These are phyloP conservation scores for Trachelipus rathkii DNA, from an alignment of 1,140 invertebrate species.

Conservation along the genomic window DNA sequence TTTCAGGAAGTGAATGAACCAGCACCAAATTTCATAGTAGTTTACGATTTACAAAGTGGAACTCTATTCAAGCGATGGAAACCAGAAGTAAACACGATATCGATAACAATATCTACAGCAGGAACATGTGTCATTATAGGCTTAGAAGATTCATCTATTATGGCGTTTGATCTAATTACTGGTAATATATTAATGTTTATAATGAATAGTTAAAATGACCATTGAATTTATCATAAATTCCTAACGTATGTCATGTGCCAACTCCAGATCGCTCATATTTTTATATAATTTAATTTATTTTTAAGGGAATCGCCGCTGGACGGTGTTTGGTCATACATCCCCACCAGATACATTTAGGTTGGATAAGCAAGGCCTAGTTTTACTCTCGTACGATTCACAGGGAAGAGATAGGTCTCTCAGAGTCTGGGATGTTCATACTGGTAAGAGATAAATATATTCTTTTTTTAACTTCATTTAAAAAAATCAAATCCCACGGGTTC, in stretches of 20 bases:
- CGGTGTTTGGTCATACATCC: conserved; percentile 67
- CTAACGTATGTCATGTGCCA: neutral
- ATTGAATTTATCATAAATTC: too few relatives aligned
- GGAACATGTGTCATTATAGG: conserved; percentile 76
- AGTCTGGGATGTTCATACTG: conserved; percentile 71
- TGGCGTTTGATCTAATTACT: conserved; percentile 84
- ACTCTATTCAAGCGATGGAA: conserved; percentile 88
- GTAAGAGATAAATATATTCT: conserved; percentile 51
- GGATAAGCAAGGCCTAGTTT: conserved; percentile 63
- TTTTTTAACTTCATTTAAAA: too few relatives aligned
- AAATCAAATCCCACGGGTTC: too few relatives aligned
- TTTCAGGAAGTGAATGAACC: conserved; percentile 74
- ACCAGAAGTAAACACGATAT: conserved; percentile 70
- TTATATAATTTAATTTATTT: neutral
- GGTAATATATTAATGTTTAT: conserved; percentile 52
- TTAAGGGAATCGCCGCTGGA: conserved; percentile 64
- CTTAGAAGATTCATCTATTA: conserved; percentile 69
- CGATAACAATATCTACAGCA: conserved; percentile 72
- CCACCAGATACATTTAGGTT: conserved; percentile 67
- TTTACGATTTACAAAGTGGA: conserved; percentile 87
- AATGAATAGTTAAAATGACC: too few relatives aligned
- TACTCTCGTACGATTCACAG: conserved; percentile 67
- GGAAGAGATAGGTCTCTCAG: conserved; percentile 67
- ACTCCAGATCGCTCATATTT: neutral
- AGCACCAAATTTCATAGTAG: conserved; percentile 79